Evolutionary conservation across 2,113 vertebrate species (phyloP).

Genomic region (Sturnus vulgaris): DNA sequence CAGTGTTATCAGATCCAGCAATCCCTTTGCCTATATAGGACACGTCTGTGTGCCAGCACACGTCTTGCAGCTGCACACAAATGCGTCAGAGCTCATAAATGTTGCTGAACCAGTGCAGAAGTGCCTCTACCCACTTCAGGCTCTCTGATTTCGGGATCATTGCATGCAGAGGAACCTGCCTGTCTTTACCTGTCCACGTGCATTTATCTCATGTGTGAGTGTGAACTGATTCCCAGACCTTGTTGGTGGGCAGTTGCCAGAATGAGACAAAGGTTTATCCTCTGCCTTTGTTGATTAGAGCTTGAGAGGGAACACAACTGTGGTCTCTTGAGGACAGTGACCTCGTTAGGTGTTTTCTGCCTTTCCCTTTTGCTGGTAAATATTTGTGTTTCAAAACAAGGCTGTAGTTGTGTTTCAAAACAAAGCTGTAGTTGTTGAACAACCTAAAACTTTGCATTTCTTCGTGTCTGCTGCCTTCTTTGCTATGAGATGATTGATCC

Average conservation of each 20-base stretch:
- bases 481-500: not conserved
- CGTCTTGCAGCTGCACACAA: not conserved
- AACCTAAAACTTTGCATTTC: not conserved
- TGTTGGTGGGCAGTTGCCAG: rapidly evolving
- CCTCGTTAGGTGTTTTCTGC: not conserved
- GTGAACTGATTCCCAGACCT: not conserved
- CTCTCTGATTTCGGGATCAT: not conserved
- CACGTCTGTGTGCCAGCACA: not conserved
- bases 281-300: not conserved
- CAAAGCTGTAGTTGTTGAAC: not conserved
- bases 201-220: rapidly evolving
- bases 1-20: not conserved
- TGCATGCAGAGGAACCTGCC: not conserved
- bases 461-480: not conserved
- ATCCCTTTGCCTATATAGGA: not conserved
- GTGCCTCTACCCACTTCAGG: not conserved
- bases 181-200: not conserved
- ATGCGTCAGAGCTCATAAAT: not conserved
- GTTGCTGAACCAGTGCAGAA: not conserved
- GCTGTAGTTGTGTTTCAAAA: not conserved
- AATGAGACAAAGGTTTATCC: not conserved
- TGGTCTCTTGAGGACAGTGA: not conserved
- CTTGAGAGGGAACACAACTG: not conserved
- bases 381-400: not conserved
- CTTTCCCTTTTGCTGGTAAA: not conserved